phyloP scores from a whole-genome alignment of 2,888 invertebrate genomes.

The Allophyes oxyacanthae region DNA sequence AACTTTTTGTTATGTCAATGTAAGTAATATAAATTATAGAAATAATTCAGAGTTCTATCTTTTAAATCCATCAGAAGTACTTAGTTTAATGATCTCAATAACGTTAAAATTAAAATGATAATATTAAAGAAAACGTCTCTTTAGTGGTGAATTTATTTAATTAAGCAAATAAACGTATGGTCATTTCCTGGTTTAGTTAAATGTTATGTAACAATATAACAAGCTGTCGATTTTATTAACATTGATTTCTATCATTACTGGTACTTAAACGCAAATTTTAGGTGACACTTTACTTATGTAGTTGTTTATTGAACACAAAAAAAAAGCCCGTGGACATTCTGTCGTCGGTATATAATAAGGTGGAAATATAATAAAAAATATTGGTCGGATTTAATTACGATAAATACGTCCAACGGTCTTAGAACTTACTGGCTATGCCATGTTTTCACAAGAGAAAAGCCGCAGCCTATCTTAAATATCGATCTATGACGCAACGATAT shows the following conservation, averaged over 20 bases:
- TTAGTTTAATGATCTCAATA: neutral
- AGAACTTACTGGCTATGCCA: neutral
- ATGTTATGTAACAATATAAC: conserved; percentile 24
- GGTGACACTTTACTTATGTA: conserved; percentile 12
- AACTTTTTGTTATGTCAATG: too few species aligned
- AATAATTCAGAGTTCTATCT: too few species aligned
- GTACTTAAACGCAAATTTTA: conserved; percentile 5
- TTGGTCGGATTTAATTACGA: too few species aligned
- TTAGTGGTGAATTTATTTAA: conserved; percentile 12
- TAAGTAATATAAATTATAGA: too few species aligned
- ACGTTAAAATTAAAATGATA: conserved; percentile 16
- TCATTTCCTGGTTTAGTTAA: conserved; percentile 45
- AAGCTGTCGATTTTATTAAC: conserved; percentile 11
- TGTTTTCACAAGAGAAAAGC: neutral
- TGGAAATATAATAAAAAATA: too few species aligned
- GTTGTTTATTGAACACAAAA: too few species aligned
- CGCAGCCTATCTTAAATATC: neutral
- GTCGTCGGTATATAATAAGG: too few species aligned
- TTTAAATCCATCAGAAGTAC: too few species aligned
- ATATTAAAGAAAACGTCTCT: conserved; percentile 4
- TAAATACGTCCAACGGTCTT: too few species aligned
- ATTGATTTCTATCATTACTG: conserved; percentile 28
- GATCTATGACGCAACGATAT: conserved; percentile 48
- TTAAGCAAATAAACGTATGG: conserved; percentile 29
- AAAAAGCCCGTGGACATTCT: too few species aligned